phyloP scores from a whole-genome alignment of 2,113 vertebrate genomes.

The Amblyopsis rosae region DNA sequence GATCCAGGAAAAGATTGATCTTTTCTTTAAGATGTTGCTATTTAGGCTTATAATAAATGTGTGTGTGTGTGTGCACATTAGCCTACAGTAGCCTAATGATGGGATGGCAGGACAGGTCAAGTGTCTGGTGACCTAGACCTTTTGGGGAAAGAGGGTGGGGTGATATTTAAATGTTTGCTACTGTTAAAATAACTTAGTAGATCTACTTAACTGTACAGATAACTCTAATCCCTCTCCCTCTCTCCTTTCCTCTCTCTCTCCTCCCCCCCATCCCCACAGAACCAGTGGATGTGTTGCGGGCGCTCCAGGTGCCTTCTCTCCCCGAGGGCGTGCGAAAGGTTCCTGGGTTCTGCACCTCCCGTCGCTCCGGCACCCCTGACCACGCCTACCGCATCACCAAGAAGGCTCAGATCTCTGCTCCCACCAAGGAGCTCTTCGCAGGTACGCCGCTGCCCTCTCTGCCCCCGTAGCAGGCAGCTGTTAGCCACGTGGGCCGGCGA shows the following conservation, averaged over 20 bases:
- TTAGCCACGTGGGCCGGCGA: neutral
- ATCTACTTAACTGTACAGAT: too few species aligned
- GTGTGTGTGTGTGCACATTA: too few species aligned
- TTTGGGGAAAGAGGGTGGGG: too few species aligned
- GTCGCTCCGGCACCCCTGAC: slow-evolving; percentile 70
- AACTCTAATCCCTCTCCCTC: too few species aligned
- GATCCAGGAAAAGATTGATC: too few species aligned
- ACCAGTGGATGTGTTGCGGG: slow-evolving; percentile 83
- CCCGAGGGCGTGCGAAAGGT: slow-evolving; percentile 86
- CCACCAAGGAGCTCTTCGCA: slow-evolving; percentile 89
- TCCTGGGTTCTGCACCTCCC: slow-evolving; percentile 82
- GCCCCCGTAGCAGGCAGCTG: neutral
- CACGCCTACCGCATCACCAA: slow-evolving; percentile 86
- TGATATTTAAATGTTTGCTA: too few species aligned
- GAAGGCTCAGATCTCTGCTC: slow-evolving; percentile 89
- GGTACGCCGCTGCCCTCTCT: slow-evolving; percentile 43
- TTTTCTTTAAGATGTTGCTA: too few species aligned
- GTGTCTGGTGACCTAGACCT: too few species aligned
- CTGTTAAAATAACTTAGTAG: too few species aligned
- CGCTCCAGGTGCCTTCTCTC: slow-evolving; percentile 83
- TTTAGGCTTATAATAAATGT: too few species aligned
- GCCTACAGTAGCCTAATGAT: too few species aligned
- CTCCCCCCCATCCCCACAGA: slow-evolving; percentile 53
- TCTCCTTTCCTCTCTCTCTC: neutral
- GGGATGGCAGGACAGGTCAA: too few species aligned